phyloP scores from a whole-genome alignment of 2,113 vertebrate species.

The Pipra filicauda region DNA sequence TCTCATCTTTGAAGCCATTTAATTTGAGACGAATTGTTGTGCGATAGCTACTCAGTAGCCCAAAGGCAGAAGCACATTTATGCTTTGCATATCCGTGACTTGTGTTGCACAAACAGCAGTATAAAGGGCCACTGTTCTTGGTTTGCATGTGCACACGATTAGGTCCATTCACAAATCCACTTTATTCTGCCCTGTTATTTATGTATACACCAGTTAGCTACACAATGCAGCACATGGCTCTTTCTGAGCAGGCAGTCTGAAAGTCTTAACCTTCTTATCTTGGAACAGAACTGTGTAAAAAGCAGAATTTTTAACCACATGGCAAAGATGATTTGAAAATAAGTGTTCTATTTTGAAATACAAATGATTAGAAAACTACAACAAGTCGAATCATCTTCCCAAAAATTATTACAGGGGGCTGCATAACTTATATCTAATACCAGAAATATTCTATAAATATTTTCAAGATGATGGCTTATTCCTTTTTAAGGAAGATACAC shows the following conservation, averaged over 20 bases:
- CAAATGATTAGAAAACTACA: background rate
- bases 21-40: conserved; percentile 13
- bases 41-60: background rate
- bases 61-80: background rate
- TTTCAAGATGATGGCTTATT: background rate
- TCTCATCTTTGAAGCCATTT: background rate
- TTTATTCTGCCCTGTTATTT: conserved; percentile 1
- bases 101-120: background rate
- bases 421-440: background rate
- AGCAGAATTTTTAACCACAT: background rate
- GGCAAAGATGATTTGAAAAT: background rate
- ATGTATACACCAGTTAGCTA: background rate
- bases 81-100: background rate
- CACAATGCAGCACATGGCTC: background rate
- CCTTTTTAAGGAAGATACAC: background rate
- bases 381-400: background rate
- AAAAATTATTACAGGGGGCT: background rate
- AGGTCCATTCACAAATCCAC: conserved; percentile 8
- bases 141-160: background rate
- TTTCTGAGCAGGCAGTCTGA: background rate
- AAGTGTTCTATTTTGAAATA: background rate
- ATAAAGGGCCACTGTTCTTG: background rate
- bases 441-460: background rate
- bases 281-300: background rate
- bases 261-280: background rate